Conservation (phyloP, 2,113 vertebrate genomes). For the Mobula hypostoma region DNA sequence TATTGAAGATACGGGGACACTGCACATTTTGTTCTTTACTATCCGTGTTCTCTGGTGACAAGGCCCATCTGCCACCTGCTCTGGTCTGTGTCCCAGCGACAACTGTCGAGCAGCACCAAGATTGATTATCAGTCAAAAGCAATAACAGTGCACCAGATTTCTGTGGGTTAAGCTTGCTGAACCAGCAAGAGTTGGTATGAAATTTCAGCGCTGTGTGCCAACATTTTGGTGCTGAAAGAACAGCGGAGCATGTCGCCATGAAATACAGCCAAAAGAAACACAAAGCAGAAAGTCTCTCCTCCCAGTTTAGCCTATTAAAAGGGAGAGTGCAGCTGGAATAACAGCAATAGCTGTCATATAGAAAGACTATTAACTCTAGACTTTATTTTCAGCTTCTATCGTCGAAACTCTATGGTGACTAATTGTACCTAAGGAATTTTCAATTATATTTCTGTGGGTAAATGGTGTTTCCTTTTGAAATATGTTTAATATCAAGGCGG, state of each 20-base stretch:
- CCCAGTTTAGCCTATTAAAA: slow-evolving; percentile 37
- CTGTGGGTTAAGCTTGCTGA: slow-evolving; percentile 91
- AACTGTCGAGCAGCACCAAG: slow-evolving; percentile 88
- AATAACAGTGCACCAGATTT: slow-evolving; percentile 86
- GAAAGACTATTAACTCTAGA: background rate
- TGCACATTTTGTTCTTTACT: slow-evolving; percentile 55
- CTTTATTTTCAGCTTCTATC: slow-evolving; percentile 30
- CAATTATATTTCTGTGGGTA: background rate
- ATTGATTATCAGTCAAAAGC: slow-evolving; percentile 95
- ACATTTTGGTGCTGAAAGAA: slow-evolving; percentile 75
- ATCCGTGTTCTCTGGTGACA: slow-evolving; percentile 80
- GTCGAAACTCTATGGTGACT: background rate
- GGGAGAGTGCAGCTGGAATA: slow-evolving; percentile 36
- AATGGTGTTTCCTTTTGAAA: background rate
- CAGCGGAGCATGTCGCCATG: slow-evolving; percentile 76
- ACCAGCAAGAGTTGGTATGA: slow-evolving; percentile 85
- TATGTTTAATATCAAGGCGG: background rate
- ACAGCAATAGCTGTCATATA: slow-evolving; percentile 11
- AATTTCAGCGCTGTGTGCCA: slow-evolving; percentile 73
- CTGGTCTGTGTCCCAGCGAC: slow-evolving; percentile 78
- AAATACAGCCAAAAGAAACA: slow-evolving; percentile 71
- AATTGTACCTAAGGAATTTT: slow-evolving; percentile 17
- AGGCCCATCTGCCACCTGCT: slow-evolving; percentile 91
- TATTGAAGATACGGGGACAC: slow-evolving; percentile 28
- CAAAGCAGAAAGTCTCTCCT: slow-evolving; percentile 70